Evolutionary conservation across 2,113 vertebrate genomes (phyloP).

Genomic region (Garra rufa): DNA sequence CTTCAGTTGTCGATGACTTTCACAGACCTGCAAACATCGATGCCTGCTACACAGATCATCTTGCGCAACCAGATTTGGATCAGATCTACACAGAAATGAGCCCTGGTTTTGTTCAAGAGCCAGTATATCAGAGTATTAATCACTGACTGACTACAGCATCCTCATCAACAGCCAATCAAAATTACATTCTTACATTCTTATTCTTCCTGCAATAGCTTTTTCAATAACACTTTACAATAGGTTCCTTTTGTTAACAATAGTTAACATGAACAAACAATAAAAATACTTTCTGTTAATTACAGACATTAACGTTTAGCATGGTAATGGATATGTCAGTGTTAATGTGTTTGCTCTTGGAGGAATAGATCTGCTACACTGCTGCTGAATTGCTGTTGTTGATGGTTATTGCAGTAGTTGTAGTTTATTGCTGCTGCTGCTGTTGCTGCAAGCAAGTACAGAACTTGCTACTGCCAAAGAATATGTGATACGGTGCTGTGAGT

Average conservation of each 20-base stretch:
- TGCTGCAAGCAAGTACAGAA: no score
- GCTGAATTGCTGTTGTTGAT: no score
- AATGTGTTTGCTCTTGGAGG: no score
- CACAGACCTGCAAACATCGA: neutral
- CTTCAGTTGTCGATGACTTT: neutral
- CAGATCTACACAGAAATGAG: constrained; percentile 1
- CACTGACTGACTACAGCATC: neutral
- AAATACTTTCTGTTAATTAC: no score
- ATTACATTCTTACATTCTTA: neutral
- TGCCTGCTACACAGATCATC: neutral
- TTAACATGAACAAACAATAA: neutral
- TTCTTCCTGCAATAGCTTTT: neutral
- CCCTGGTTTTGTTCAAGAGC: neutral
- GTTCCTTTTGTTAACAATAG: neutral
- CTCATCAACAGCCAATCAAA: neutral
- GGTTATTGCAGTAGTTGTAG: no score
- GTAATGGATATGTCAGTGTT: no score
- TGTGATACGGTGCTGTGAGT: no score
- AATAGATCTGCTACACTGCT: no score
- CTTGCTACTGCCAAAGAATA: no score
- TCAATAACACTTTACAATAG: neutral
- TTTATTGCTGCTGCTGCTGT: no score
- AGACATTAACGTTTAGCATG: no score
- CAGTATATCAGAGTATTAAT: constrained; percentile 24
- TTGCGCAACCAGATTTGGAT: neutral